Evolutionary conservation across 2,797 vertebrate genomes (phyloP).

Genomic region (Gorsachius magnificus): DNA sequence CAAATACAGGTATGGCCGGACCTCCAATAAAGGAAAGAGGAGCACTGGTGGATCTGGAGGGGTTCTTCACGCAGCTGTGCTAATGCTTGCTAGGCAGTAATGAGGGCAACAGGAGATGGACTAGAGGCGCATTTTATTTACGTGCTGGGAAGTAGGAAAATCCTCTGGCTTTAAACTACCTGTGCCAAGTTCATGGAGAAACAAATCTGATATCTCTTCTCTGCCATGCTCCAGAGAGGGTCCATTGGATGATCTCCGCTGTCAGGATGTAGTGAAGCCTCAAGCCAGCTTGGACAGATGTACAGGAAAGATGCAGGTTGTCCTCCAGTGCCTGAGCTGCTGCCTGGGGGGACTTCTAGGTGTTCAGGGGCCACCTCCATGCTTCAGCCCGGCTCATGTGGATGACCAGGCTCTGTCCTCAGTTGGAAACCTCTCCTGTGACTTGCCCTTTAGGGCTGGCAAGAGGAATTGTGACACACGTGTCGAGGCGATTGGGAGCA

Average conservation of each 20-base stretch:
- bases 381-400: not conserved
- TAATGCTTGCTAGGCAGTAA: not conserved
- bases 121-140: not conserved
- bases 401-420: not conserved
- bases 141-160: not conserved
- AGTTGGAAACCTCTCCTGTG: not conserved
- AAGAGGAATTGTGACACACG: not conserved
- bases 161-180: not conserved
- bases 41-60: not conserved
- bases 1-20: not conserved
- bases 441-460: fast-evolving
- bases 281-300: fast-evolving
- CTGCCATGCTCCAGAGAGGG: not conserved
- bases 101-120: not conserved
- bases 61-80: not conserved
- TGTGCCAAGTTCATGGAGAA: not conserved
- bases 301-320: not conserved
- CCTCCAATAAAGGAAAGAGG: not conserved
- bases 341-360: not conserved
- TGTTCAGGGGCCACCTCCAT: not conserved
- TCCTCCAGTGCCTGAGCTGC: not conserved
- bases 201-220: not conserved
- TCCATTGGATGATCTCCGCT: fast-evolving
- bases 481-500: not conserved
- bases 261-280: fast-evolving